A percentile compares a stretch with the other conserved stretches of the same genome.
phyloP scores from a whole-genome alignment of 2,797 vertebrate genomes.

The Chaenodraco wilsoni region DNA sequence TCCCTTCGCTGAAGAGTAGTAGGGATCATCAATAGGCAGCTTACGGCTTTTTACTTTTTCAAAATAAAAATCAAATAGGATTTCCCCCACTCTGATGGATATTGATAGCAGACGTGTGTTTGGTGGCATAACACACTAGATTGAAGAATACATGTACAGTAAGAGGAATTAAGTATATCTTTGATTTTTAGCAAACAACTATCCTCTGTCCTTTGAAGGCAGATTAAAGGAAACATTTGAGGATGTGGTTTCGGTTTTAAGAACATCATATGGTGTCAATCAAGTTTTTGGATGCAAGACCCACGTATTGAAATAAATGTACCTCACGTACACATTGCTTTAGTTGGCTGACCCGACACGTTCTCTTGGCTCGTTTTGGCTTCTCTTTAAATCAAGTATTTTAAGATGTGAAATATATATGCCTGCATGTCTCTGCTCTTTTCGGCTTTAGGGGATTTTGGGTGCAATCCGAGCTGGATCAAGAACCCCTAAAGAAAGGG shows the following conservation, averaged over 20 bases:
- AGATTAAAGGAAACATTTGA: neutral
- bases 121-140: neutral
- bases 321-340: neutral
- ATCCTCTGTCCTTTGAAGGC: no score
- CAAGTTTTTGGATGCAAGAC: neutral
- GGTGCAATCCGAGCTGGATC: neutral
- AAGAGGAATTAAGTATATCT: no score
- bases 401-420: neutral
- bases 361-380: neutral
- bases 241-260: neutral
- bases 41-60: neutral
- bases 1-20: neutral
- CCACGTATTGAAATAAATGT: no score
- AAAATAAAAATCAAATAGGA: neutral
- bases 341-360: neutral
- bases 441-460: conserved; percentile 3
- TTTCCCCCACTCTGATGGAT: neutral
- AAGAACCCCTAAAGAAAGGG: neutral
- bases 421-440: neutral
- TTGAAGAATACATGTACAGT: no score
- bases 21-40: neutral
- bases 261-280: neutral
- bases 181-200: no score
- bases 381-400: neutral
- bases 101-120: neutral